Percentiles rank a stretch among this genome's conserved stretches.
phyloP scores from a whole-genome alignment of 2,797 vertebrate genomes.

The Pogonophryne albipinna region DNA sequence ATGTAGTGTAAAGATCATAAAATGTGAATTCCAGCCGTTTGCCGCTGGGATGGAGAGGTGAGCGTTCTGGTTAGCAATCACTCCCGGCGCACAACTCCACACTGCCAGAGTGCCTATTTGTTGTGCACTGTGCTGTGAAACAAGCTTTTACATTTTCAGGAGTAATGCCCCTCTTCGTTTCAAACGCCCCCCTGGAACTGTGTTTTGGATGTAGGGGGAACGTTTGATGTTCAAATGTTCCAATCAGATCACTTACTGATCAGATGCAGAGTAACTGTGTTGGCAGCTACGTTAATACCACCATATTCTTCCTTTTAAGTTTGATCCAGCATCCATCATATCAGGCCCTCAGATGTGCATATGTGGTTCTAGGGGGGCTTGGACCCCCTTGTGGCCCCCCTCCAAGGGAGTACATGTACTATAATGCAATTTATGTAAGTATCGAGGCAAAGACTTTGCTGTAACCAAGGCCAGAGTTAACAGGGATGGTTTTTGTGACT shows the following conservation, averaged over 20 bases:
- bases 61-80: slow-evolving; percentile 46
- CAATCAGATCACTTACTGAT: slow-evolving; percentile 3
- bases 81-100: slow-evolving; percentile 43
- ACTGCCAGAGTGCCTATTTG: slow-evolving; percentile 69
- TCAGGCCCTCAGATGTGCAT: too few relatives aligned
- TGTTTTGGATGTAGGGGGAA: background rate
- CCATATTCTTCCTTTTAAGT: too few relatives aligned
- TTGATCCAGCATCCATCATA: too few relatives aligned
- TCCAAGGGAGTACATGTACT: too few relatives aligned
- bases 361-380: too few relatives aligned
- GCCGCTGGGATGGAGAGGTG: slow-evolving; percentile 5
- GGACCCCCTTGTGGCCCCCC: too few relatives aligned
- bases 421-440: too few relatives aligned
- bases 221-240: background rate
- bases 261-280: background rate
- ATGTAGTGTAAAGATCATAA: slow-evolving; percentile 45
- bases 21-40: slow-evolving; percentile 35
- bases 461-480: too few relatives aligned
- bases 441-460: too few relatives aligned
- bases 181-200: slow-evolving; percentile 32
- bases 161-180: slow-evolving; percentile 38
- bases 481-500: too few relatives aligned
- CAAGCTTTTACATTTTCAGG: slow-evolving; percentile 74
- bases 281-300: too few relatives aligned
- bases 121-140: slow-evolving; percentile 75